Base-by-base conservation (phyloP, 2,113 vertebrate genomes). In the Ameiurus melas region DNA sequence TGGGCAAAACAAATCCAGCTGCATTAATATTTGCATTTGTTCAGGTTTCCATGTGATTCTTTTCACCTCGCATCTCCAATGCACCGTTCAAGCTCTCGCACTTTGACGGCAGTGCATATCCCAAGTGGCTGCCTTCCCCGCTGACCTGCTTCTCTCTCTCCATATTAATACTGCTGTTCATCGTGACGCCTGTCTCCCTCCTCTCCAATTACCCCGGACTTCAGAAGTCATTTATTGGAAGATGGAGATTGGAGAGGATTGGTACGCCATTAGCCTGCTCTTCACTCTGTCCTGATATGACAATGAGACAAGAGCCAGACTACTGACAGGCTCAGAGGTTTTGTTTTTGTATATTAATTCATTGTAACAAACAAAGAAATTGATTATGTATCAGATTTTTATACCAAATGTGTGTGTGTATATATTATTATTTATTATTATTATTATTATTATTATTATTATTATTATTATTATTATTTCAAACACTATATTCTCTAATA, bases 171-270 rank as follows among this genome's bases (percentile, higher is more conserved):
- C 39, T 43, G 9, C 87, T 57, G 66, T 47, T 80, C 39, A 51
- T 79, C 62, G 22, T 78, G 83, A 58, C 53, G 43, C 58, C 86
- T 55, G 13, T 75, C 58, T 78, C 78, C 66, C 78, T 86, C 71
- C 89, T 80, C 84, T 84, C 84, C 89, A 90, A 84, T 90, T 90
- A 86, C 55, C 75, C 43, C n/a, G 13, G 68, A 53, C 80, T 83
- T 88, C 77, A 86, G 36, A 78, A 86, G 86, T 55, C 77, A 66
- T 90, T 90, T 90, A 85, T 66, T 66, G 71, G 30, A 77, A 27
- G 36, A 71, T 86, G 20, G 66, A 58, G 51, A 70, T 33, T 33
- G 64, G 68, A 77, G 51, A 83, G 22, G 70, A 90, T 77, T 70
- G 83, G 60, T 64, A 88, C 60, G 33, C 68, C 78, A 70, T 86